Base-by-base conservation (phyloP, 2,888 invertebrate genomes). In the Diachrysia chrysitis region DNA sequence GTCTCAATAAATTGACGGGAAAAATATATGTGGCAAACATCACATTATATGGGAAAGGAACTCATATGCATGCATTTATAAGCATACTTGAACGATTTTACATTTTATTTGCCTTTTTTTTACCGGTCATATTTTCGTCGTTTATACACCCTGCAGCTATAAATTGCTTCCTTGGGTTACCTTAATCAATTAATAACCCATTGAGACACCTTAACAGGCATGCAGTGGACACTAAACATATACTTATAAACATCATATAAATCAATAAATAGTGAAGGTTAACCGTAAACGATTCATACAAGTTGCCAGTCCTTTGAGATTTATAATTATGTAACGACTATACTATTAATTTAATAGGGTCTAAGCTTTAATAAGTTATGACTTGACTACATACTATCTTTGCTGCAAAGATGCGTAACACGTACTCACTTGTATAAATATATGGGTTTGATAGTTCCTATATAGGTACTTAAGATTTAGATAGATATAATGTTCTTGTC, bases 241-340 rank as follows among this genome's bases (percentile, higher is more conserved):
- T 48, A 16, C 19, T 19, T 48, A 48, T 5, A 48, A 48, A 48
- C 19, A 32, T 32, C 10, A 7, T 10, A 32, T 32, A 10, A 32
- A 32, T 32, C 9, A 10, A 32, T 32, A 32, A 9, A 9, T 9
- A 32, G 10, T 10, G 16, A 37, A 19, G 23, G 62, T 65, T 61
- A 48, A 37, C 54, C 37, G 37, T 66, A 51, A 71, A 71, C 71
- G 66, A 63, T 62, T 66, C 71, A 71, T 57, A 63, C 66, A 63
- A 73, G 76, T 58, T 48, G 9, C 2, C 19, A 19, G 19, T 17
- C 35, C 53, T 57, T 54, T 66, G 62, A 73, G 76, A 73, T 73
- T 73, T 76, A 73, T 73, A 60, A 71, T 76, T 66, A 71, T 66
- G 76, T 73, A 60, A 66, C 71, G 58, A 42, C 61, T 65, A 56